Evolutionary conservation across 2,888 invertebrate species (phyloP), one percentile per base, ranked within the genome.

Genomic region (Ceriagrion tenellum): DNA sequence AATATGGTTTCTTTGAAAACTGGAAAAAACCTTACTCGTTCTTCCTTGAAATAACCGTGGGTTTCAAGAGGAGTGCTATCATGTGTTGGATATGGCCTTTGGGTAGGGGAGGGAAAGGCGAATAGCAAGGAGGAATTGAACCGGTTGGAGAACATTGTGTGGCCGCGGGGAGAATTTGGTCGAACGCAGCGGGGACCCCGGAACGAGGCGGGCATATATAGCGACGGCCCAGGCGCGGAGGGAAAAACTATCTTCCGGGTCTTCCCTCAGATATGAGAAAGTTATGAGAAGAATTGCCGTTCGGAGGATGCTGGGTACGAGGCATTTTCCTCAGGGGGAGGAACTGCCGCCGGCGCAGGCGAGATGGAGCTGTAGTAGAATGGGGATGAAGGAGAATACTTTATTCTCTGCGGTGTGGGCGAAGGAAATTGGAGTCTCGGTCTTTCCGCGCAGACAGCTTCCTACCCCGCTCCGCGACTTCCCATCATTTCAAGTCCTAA

Each of bases 281-380:
- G 93, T 93, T 74, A 93, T 93, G 91, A 91, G 47, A 47, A 93
- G 93, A 69, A 93, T 93, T 47, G 59, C 81, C 81, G 81, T 81
- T 81, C 16, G 81, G 30, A 35, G 81, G 81, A 81, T 59, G 20
- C 2, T 10, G 18, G 69, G n/a, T n/a, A 69, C 35, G 63, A 20
- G n/a, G 59, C 35, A n/a, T 55, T n/a, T 47, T 59, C 63, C 91
- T 69, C 91, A n/a, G 91, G 40, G 63, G 90, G 91, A 20, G 59
- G 69, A 91, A 35, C 91, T 59, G 26, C 69, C 26, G 81, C 13
- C 81, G 20, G 13, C 35, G 16, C 56, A 59, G 63, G 59, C 0
- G 59, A 91, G 91, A 59, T 63, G 56, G 59, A 91, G 59, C n/a
- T 35, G 56, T 47, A 16, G 59, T 35, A 23, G 59, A 35, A 59